These are phyloP conservation scores for Dendrocincla tyrannina DNA, from an alignment of 2,797 vertebrate genomes.

Conservation along the genomic window DNA sequence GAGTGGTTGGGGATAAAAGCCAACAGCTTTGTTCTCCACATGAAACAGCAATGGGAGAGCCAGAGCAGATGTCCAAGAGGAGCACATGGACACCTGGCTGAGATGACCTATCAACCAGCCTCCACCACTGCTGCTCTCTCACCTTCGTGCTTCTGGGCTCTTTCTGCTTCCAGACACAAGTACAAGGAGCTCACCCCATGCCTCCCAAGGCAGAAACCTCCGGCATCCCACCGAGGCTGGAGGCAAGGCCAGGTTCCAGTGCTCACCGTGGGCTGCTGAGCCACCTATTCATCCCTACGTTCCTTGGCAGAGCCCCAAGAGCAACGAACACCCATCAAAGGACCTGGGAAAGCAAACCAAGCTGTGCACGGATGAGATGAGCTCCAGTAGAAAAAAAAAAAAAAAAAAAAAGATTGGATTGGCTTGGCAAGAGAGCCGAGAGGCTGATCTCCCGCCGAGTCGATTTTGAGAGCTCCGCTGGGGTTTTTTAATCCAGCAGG, in stretches of 20 bases:
- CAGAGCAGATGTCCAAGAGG: not conserved
- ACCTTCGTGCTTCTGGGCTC: not conserved
- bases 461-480: constrained; percentile 23
- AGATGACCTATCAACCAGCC: not conserved
- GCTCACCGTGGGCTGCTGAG: not conserved
- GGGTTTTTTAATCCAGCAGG: constrained; percentile 48
- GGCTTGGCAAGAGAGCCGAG: constrained; percentile 24
- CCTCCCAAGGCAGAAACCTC: not conserved
- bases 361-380: not conserved
- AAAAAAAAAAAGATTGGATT: not conserved
- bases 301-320: constrained; percentile 23
- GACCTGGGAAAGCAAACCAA: constrained; percentile 33
- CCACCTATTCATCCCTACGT: constrained; percentile 21
- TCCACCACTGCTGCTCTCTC: not conserved
- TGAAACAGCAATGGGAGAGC: fast-evolving
- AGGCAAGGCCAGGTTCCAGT: not conserved
- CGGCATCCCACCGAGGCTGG: not conserved
- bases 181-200: not conserved
- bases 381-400: not conserved
- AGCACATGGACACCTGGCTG: not conserved
- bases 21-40: not conserved
- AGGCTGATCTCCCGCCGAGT: constrained; percentile 1
- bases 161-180: not conserved
- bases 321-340: constrained; percentile 31
- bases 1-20: not conserved